phyloP scores from a whole-genome alignment of 2,888 invertebrate species.

The Aleiodes testaceus region DNA sequence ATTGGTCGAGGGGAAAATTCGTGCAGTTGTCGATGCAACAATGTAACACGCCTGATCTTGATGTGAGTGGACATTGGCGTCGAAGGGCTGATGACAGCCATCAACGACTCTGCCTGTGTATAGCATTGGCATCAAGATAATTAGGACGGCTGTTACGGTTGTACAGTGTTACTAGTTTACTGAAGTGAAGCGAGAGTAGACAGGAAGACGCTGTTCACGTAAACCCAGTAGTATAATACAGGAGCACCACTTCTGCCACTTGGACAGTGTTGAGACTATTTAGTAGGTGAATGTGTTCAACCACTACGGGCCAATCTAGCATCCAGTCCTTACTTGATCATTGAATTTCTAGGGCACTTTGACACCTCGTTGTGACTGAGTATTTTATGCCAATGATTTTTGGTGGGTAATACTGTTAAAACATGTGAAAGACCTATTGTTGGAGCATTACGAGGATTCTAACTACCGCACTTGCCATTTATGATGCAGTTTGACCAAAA shows the following conservation, averaged over 20 bases:
- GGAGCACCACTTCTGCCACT: slow-evolving; percentile 13
- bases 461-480: slow-evolving; percentile 15
- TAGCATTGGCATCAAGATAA: slow-evolving; percentile 25
- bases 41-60: neutral
- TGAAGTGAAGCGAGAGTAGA: slow-evolving; percentile 26
- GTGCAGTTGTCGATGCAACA: too few relatives aligned
- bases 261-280: slow-evolving; percentile 34
- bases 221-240: neutral
- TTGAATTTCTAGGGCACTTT: slow-evolving; percentile 25
- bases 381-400: too few relatives aligned
- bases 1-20: too few relatives aligned
- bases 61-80: slow-evolving; percentile 9
- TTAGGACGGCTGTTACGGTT: slow-evolving; percentile 25
- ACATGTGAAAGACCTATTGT: too few relatives aligned
- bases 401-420: too few relatives aligned
- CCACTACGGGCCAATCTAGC: slow-evolving; percentile 40
- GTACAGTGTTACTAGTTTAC: slow-evolving; percentile 29
- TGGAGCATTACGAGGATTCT: slow-evolving; percentile 25
- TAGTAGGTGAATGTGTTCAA: slow-evolving; percentile 22
- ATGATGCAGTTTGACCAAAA: slow-evolving; percentile 39
- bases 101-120: neutral
- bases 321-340: slow-evolving; percentile 2
- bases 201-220: slow-evolving; percentile 24
- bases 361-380: slow-evolving; percentile 12
- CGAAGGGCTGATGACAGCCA: slow-evolving; percentile 20